Evolutionary conservation across 92 coral and sea anemone genomes (phyloP), one percentile per base, ranked within the genome.

Genomic region (Siderastrea radians): DNA sequence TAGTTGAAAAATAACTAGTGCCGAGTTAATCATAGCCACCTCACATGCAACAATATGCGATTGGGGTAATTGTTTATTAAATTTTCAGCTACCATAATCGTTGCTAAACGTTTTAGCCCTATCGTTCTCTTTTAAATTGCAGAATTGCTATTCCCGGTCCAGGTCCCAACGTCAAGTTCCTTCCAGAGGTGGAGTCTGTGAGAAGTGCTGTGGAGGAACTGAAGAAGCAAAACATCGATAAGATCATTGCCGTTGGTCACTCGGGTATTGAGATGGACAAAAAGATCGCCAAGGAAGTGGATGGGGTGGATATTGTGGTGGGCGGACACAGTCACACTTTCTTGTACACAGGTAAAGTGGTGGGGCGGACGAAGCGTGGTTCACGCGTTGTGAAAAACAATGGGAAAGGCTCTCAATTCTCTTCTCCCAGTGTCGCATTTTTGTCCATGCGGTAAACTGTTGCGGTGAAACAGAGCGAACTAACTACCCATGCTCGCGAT

Each of bases 291-390:
- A 79, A 63, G 53, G 88, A 92, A 60, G 96, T 96, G 15, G 75
- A 89, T 16, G 99, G 98, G 4, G 93, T 96, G 3, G 99, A 96
- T 66, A 88, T 95, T 49, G 95, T 95, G n/a, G 93, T 96, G 51
- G 99, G 99, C 43, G 99, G 99, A 4, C 99, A 96, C 63, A 81
- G 96, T 43, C 90, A 96, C 71, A 93, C 99, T n/a, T 95, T 95
- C 70, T 93, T 96, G 47, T 96, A 95, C 84, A 89, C 96, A 82
- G 99, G 99, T 95, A 26, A 26, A 0, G 38, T 48, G 38, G 38
- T 26, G 38, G 38, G 38, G 38, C 38, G 38, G 38, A 0, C 38
- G 38, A 26, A 26, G 38, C 38, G 38, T 26, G 38, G 38, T 26
- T 26, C 38, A 26, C 38, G 38, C 38, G 38, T 26, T 26, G 38